Evolutionary conservation across 1,140 invertebrate species (phyloP).

Genomic region (Drosophila kanapiae): DNA sequence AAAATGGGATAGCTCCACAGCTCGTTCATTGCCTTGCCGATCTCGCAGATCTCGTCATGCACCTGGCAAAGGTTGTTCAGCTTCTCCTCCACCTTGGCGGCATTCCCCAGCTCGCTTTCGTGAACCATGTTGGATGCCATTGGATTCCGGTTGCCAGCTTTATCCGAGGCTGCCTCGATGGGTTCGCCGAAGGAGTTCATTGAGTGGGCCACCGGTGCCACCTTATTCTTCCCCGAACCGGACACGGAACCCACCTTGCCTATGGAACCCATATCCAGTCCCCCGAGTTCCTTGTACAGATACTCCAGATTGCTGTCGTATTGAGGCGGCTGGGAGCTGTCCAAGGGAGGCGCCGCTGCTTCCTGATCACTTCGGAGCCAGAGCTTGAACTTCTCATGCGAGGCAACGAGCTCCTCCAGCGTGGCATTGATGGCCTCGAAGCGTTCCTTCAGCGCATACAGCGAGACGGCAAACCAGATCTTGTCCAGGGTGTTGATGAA

Average conservation of each 20-base stretch:
- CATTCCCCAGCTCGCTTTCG: constrained; percentile 74
- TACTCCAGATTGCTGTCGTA: constrained; percentile 76
- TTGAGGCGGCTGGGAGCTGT: constrained; percentile 58
- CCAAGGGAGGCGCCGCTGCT: constrained; percentile 14
- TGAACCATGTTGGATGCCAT: constrained; percentile 64
- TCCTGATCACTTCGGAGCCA: constrained; percentile 50
- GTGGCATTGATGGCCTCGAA: constrained; percentile 76
- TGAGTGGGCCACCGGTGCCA: constrained; percentile 72
- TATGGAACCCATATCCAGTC: constrained; percentile 59
- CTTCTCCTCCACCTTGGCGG: constrained; percentile 79
- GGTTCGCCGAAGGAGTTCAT: constrained; percentile 68
- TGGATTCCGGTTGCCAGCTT: constrained; percentile 29
- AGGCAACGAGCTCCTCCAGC: constrained; percentile 65
- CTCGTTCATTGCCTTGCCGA: constrained; percentile 80
- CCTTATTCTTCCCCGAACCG: constrained; percentile 62
- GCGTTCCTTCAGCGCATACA: constrained; percentile 76
- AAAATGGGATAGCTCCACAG: constrained; percentile 84
- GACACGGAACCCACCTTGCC: constrained; percentile 51
- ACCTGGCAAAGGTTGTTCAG: constrained; percentile 83
- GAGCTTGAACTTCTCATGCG: constrained; percentile 68
- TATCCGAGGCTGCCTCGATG: constrained; percentile 39
- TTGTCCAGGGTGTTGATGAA: constrained; percentile 80
- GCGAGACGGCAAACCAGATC: constrained; percentile 80
- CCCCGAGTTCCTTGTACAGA: constrained; percentile 72
- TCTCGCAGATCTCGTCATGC: constrained; percentile 84